A percentile compares a stretch with the other conserved stretches of the same genome.
These are phyloP conservation scores for Mystacornis crossleyi DNA, from an alignment of 2,113 vertebrate genomes.

Conservation along the genomic window DNA sequence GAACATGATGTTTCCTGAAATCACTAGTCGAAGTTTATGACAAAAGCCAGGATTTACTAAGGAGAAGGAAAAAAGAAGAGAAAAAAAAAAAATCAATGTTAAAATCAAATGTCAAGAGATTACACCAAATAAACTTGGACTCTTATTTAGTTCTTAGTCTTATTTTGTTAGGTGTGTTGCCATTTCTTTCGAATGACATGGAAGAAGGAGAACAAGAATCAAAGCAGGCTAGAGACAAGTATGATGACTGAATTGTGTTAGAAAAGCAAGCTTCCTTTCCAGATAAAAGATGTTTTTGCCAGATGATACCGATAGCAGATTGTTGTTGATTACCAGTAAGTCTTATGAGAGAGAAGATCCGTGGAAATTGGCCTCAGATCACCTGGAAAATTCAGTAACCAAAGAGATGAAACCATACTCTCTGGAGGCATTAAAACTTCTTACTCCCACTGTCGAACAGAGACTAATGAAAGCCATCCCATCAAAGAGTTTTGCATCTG, in stretches of 20 bases:
- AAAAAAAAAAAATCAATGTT: neutral
- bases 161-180: neutral
- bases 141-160: neutral
- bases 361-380: neutral
- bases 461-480: neutral
- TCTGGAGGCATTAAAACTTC: neutral
- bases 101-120: neutral
- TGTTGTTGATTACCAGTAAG: neutral
- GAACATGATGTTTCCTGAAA: neutral
- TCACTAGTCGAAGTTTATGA: neutral
- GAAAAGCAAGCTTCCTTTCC: neutral
- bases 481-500: neutral
- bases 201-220: neutral
- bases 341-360: neutral
- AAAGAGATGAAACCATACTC: neutral
- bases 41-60: neutral
- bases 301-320: neutral
- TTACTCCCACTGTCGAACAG: neutral
- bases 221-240: neutral
- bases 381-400: neutral
- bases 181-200: neutral
- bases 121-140: neutral
- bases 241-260: neutral
- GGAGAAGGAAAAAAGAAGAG: neutral
- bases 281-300: neutral